phyloP scores from a whole-genome alignment of 2,888 invertebrate genomes.

The Agelastica alni region DNA sequence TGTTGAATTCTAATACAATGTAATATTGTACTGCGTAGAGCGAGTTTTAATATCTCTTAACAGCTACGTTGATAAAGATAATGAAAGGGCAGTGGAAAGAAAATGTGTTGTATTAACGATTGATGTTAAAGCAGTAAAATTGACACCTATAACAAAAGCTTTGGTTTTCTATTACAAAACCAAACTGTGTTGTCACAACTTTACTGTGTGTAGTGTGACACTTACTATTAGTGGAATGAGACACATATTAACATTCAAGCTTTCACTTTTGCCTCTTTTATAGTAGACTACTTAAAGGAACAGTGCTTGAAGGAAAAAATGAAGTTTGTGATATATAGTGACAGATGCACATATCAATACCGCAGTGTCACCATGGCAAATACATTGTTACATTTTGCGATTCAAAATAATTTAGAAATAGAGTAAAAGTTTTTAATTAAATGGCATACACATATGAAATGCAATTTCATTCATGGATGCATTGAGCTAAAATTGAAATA shows the following conservation, averaged over 20 bases:
- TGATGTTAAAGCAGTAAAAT: too few relatives aligned
- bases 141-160: too few relatives aligned
- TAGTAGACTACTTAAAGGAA: background rate
- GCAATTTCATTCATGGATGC: background rate
- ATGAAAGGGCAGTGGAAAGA: too few relatives aligned
- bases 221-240: background rate
- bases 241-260: background rate
- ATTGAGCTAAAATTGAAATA: too few relatives aligned
- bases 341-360: background rate
- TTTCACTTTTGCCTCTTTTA: background rate
- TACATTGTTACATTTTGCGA: background rate
- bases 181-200: too few relatives aligned
- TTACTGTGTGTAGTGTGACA: too few relatives aligned
- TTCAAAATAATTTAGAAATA: background rate
- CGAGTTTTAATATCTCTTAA: too few relatives aligned
- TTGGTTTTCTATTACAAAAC: too few relatives aligned
- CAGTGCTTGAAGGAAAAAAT: background rate
- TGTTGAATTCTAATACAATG: too few relatives aligned
- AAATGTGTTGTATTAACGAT: too few relatives aligned
- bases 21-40: too few relatives aligned
- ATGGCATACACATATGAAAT: background rate
- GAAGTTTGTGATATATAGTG: background rate
- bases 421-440: background rate
- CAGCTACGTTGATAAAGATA: too few relatives aligned
- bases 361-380: background rate